Percentiles rank a stretch among this genome's conserved stretches.
phyloP scores from a whole-genome alignment of 2,888 invertebrate species.

The Drosophila pseudotakahashii region DNA sequence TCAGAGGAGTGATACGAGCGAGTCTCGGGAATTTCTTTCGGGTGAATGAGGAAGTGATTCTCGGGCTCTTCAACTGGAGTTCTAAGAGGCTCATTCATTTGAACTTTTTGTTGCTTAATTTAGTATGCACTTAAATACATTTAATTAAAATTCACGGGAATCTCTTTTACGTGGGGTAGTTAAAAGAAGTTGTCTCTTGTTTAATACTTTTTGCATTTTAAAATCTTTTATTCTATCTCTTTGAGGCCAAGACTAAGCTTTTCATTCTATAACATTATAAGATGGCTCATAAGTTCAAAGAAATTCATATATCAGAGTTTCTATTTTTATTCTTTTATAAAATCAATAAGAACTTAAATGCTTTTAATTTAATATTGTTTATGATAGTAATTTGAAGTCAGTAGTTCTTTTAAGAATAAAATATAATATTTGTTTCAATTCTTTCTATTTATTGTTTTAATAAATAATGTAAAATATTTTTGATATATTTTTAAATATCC shows the following conservation, averaged over 20 bases:
- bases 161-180: not conserved
- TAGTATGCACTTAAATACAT: not conserved
- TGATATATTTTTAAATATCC: no score
- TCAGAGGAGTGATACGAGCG: conserved; percentile 12
- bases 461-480: no score
- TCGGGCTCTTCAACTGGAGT: conserved; percentile 12
- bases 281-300: no score
- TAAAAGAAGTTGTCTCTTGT: not conserved
- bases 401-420: no score
- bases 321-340: no score
- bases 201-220: no score
- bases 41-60: conserved; percentile 33
- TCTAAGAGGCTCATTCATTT: not conserved
- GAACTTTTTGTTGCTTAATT: not conserved
- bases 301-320: no score
- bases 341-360: no score
- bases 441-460: no score
- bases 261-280: not conserved
- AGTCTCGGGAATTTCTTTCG: conserved; percentile 17
- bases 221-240: not conserved
- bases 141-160: not conserved
- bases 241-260: not conserved
- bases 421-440: no score
- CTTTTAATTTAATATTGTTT: no score
- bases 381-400: no score